Evolutionary conservation across 2,888 invertebrate genomes (phyloP), one percentile per base, ranked within the genome.

Genomic region (Trichogramma evanescens): DNA sequence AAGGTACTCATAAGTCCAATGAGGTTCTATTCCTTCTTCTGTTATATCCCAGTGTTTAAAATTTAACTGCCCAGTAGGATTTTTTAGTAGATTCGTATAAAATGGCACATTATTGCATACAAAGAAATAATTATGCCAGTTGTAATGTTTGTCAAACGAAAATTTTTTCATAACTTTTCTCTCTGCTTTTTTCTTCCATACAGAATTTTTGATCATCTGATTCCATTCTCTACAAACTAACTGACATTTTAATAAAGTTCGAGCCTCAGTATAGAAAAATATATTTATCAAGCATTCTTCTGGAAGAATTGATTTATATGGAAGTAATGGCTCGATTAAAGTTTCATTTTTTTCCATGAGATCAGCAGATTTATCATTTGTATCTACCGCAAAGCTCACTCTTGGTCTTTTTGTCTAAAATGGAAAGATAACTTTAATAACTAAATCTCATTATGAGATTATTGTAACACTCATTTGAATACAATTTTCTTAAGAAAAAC

Each of bases 181-280:
- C 65, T 76, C 73, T 2, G 75, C 75, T 63, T 78, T 80, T 50
- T 74, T 71, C n/a, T 76, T 74, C 79, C 79, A 80, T 5, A 79
- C 72, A 8, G 77, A 73, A 44, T 63, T 75, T 66, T 78, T 77
- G 39, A 82, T 78, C 39, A 83, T 65, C 39, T 72, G 69, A 58
- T 77, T 76, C 84, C 84, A 84, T 48, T 74, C 74, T 67, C 78
- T 80, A 65, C 83, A 83, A 2, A 83, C 83, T 45, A 78, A 65
- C 56, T 79, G 77, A 64, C 79, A 78, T n/a, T 70, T 74, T 7
- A 79, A 61, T 1, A 83, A 65, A 13, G 79, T 71, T 54, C 74
- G 69, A 4, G 75, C 67, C 61, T 80, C 78, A 3, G 79, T 66
- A 57, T 73, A 73, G 10, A 68, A 68, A 10, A 83, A 69, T 55